Evolutionary conservation across 2,888 invertebrate genomes (phyloP).

Genomic region (Ectemnius cavifrons): DNA sequence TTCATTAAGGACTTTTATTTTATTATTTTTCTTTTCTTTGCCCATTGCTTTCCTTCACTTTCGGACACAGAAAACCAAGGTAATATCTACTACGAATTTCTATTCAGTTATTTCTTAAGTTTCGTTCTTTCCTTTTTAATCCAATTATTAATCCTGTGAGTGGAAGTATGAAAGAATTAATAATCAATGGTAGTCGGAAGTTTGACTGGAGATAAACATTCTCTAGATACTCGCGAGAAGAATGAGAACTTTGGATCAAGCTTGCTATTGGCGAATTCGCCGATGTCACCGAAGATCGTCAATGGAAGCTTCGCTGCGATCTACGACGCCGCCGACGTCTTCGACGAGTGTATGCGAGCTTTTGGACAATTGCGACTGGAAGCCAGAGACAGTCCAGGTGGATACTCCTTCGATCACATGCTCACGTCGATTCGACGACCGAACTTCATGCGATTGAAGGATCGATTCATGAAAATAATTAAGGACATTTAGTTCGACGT

Average conservation of each 20-base stretch:
- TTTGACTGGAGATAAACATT: not conserved
- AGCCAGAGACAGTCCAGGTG: conserved; percentile 88
- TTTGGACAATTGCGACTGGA: conserved; percentile 85
- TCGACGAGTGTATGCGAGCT: conserved; percentile 86
- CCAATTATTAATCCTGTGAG: too few relatives aligned
- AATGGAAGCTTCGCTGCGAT: conserved; percentile 96
- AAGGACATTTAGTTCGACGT: not conserved
- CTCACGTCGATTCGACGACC: conserved; percentile 1
- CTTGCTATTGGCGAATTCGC: conserved; percentile 94
- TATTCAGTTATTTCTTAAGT: conserved; percentile 4
- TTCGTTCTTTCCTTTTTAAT: not conserved
- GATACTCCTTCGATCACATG: conserved; percentile 2
- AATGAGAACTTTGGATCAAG: conserved; percentile 96
- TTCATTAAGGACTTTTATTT: conserved; percentile 21
- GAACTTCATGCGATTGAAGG: not conserved
- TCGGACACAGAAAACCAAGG: conserved; percentile 41
- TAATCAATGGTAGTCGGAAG: too few relatives aligned
- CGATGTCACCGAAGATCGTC: conserved; percentile 97
- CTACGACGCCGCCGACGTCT: conserved; percentile 88
- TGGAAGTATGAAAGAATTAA: too few relatives aligned
- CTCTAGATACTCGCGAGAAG: conserved; percentile 87
- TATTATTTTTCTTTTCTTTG: conserved; percentile 15
- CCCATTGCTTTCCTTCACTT: conserved; percentile 29
- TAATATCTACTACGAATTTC: conserved; percentile 22
- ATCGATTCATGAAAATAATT: not conserved